Base-by-base conservation (phyloP, 1,140 invertebrate genomes). In the Aphis gossypii region DNA sequence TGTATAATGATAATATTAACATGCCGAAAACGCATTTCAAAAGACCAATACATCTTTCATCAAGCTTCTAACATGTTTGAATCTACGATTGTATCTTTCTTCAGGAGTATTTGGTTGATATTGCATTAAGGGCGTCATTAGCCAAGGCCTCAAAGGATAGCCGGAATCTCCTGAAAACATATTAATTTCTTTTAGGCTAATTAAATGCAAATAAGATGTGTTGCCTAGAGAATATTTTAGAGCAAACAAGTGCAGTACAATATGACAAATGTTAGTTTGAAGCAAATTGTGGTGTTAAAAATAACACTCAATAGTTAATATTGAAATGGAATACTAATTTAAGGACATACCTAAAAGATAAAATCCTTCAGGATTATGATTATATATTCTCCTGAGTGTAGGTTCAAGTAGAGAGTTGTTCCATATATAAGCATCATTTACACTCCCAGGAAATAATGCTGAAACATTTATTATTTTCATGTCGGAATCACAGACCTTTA, bases 91-190 rank as follows among this genome's bases (percentile, higher is more conserved):
- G 68, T 82, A 82, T n/a, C 68, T 82, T 82, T 82, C 30, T 35
- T 82, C n/a, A 18, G 9, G 68, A n/a, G 68, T 82, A 82, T 82
- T 82, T 82, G 68, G 68, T 82, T 38, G 30, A 82, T 82, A 82
- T n/a, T 82, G 68, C 68, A 82, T 82, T 82, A 82, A 18, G 9
- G 68, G 68, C n/a, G 68, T 82, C 68, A 35, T 82, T n/a, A 82
- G n/a, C 68, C 68, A 82, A 82, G 68, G 68, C n/a, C 68, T 82
- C 68, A 82, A 38, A 38, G 68, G 68, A 82, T 82, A 82, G n/a
- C 68, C 68, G n/a, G 68, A 82, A 82, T 82, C 68, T 82, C 68
- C 68, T 82, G 51, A 82, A 82, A 82, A 82, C n/a, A 82, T 82
- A 82, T 82, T n/a, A 82, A 68, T 68, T 68, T 68, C 30, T 68